Evolutionary conservation across 2,888 invertebrate species (phyloP), one percentile per base, ranked within the genome.

Genomic region (Synergus umbraculus): DNA sequence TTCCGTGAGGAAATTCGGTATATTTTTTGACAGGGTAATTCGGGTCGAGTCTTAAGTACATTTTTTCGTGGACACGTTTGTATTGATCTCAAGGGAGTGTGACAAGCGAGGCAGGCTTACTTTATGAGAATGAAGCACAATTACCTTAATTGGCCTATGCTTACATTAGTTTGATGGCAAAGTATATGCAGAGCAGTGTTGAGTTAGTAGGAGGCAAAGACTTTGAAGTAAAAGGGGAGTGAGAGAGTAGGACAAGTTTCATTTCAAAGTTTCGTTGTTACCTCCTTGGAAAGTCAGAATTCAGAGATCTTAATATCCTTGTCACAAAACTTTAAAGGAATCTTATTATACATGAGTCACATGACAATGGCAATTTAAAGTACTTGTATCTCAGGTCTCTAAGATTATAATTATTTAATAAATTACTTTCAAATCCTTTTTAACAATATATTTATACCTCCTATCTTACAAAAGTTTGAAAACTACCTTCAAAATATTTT

Each of bases 61-160:
- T 67, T 69, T 69, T 69, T 49, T 13, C 49, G 15, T 29, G 29
- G 29, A 22, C 29, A 49, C 22, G 29, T 69, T 69, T 43, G 15
- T 67, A 67, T 69, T 69, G 69, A 69, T 69, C 69, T 37, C 29
- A 29, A 29, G 46, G 46, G 46, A 49, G 29, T 69, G 15, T 49
- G 69, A 46, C 46, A 29, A 49, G 69, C 44, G 22, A 29, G 46
- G 46, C 67, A 49, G 67, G 46, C 67, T 69, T 69, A 46, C 67
- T 69, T 69, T 46, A 49, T 29, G 46, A 69, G 67, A 69, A 69
- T 69, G 49, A 69, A 29, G 46, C 49, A 84, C 85, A 87, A 89
- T 89, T 87, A 88, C 80, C 83, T 85, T 87, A 88, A 88, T 88
- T 88, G 88, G 85, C 86, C 85, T 86, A 87, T 85, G 88, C 88